phyloP scores from a whole-genome alignment of 92 coral and sea anemone species.

The Epizoanthus stellaris region DNA sequence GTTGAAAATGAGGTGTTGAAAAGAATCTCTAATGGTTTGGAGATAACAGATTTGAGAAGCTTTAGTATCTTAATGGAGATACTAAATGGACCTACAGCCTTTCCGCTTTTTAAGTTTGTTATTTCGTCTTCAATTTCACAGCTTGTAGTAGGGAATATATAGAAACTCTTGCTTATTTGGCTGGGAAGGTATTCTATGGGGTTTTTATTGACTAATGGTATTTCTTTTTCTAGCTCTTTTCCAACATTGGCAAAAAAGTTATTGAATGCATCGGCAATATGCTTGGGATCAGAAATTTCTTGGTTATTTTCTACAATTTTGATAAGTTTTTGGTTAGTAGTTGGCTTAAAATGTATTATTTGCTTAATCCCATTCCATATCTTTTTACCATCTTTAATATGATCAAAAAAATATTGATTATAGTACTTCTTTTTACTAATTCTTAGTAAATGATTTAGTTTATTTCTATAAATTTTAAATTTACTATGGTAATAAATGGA shows the following conservation, averaged over 20 bases:
- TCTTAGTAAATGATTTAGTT: slow-evolving; percentile 51
- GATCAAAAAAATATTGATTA: slow-evolving; percentile 39
- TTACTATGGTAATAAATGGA: slow-evolving; percentile 51
- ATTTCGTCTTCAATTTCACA: slow-evolving; percentile 23
- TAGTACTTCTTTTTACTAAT: slow-evolving; percentile 44
- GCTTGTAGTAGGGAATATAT: slow-evolving; percentile 23
- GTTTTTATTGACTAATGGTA: slow-evolving; percentile 10
- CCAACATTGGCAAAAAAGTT: slow-evolving; percentile 59
- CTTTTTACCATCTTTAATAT: slow-evolving; percentile 38
- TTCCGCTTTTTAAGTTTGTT: background rate
- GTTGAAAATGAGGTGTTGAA: slow-evolving; percentile 49
- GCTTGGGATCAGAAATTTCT: slow-evolving; percentile 46
- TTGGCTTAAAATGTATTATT: slow-evolving; percentile 53
- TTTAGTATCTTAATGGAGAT: slow-evolving; percentile 39
- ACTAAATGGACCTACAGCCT: no score
- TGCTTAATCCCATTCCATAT: slow-evolving; percentile 54
- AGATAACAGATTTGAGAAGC: slow-evolving; percentile 39
- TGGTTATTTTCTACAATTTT: slow-evolving; percentile 44
- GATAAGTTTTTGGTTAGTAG: slow-evolving; percentile 40
- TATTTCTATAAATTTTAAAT: slow-evolving; percentile 45
- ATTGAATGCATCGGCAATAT: slow-evolving; percentile 40
- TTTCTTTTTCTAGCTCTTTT: slow-evolving; percentile 47
- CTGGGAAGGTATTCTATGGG: background rate
- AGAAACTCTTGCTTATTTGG: background rate
- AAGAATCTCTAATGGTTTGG: slow-evolving; percentile 54